Percentiles rank a stretch among this genome's conserved stretches.
phyloP scores from a whole-genome alignment of 2,797 vertebrate genomes.

The Brotula barbata region DNA sequence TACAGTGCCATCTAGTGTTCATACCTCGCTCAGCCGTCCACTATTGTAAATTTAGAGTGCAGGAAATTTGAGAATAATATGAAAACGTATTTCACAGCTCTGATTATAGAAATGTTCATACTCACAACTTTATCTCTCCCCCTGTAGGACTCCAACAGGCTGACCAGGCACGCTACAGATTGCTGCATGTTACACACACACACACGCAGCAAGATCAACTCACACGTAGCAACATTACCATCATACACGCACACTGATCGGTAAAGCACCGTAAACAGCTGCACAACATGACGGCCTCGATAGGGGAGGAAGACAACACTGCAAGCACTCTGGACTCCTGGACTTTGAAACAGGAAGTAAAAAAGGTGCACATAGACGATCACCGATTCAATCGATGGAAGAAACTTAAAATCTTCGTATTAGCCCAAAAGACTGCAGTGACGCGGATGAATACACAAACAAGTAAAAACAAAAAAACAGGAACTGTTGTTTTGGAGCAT shows the following conservation, averaged over 20 bases:
- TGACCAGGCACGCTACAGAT: slow-evolving; percentile 73
- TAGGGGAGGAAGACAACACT: too few relatives aligned
- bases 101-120: slow-evolving; percentile 15
- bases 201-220: not conserved
- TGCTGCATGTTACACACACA: slow-evolving; percentile 72
- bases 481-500: too few relatives aligned
- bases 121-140: slow-evolving; percentile 92
- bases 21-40: too few relatives aligned
- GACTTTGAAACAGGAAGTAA: slow-evolving; percentile 69
- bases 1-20: too few relatives aligned
- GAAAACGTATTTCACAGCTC: not conserved
- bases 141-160: slow-evolving; percentile 86
- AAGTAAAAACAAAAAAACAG: too few relatives aligned
- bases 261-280: not conserved
- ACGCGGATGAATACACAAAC: too few relatives aligned
- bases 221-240: not conserved
- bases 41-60: not conserved
- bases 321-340: slow-evolving; percentile 11
- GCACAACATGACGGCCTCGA: not conserved
- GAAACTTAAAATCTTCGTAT: too few relatives aligned
- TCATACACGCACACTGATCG: not conserved
- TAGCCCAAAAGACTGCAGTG: too few relatives aligned
- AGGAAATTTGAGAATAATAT: too few relatives aligned
- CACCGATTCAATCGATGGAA: slow-evolving; percentile 24
- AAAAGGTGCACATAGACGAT: slow-evolving; percentile 52